Evolutionary conservation across 2,888 invertebrate genomes (phyloP).

Genomic region (Drosophila anomelani): DNA sequence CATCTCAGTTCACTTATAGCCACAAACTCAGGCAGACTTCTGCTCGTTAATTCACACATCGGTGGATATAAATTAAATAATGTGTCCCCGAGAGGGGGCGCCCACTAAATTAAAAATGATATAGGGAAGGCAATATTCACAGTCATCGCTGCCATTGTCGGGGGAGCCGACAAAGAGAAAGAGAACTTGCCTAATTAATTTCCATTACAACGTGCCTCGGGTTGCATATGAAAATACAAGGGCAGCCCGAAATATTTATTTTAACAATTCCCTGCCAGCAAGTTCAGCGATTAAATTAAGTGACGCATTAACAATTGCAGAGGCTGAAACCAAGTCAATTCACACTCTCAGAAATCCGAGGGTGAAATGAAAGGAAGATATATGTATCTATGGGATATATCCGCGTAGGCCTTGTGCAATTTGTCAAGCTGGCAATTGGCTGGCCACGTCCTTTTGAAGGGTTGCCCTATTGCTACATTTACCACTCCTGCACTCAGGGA

Average conservation of each 20-base stretch:
- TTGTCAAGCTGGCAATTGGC: conserved; percentile 77
- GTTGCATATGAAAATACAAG: conserved; percentile 72
- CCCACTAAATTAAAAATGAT: conserved; percentile 82
- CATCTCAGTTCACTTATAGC: conserved; percentile 16
- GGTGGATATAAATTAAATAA: conserved; percentile 70
- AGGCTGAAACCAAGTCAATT: conserved; percentile 72
- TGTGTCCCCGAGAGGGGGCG: conserved; percentile 62
- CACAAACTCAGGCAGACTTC: conserved; percentile 11
- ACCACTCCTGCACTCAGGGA: conserved; percentile 67
- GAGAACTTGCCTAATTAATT: conserved; percentile 80
- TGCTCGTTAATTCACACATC: conserved; percentile 68
- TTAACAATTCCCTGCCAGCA: conserved; percentile 4
- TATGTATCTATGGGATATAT: conserved; percentile 25
- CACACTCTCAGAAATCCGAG: conserved; percentile 57
- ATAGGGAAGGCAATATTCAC: conserved; percentile 57
- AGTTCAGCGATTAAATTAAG: conserved; percentile 68
- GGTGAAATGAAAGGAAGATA: conserved; percentile 23
- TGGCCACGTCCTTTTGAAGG: conserved; percentile 61
- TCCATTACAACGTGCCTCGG: conserved; percentile 79
- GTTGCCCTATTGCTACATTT: conserved; percentile 51
- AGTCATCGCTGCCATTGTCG: conserved; percentile 46
- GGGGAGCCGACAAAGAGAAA: conserved; percentile 37
- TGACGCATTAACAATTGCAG: conserved; percentile 68
- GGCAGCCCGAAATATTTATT: conserved; percentile 22
- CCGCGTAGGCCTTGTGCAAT: conserved; percentile 60